Evolutionary conservation across 2,797 vertebrate genomes (phyloP).

Genomic region (Sebastes kiyomatsui): DNA sequence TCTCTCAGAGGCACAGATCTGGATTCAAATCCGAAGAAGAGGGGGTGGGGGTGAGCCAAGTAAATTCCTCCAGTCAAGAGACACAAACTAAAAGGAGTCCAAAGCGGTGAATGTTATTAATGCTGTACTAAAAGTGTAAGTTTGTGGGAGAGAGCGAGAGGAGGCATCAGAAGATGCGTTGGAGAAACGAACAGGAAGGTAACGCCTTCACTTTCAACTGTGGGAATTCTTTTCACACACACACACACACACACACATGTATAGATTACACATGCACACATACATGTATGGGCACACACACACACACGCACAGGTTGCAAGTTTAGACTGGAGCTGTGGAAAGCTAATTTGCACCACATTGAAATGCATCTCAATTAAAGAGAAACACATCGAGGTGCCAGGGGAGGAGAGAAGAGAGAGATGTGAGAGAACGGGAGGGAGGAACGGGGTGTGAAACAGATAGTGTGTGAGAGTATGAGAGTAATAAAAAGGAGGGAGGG

Average conservation of each 20-base stretch:
- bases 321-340: conserved; percentile 77
- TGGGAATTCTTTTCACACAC: conserved; percentile 61
- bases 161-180: conserved; percentile 41
- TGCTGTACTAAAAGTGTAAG: conserved; percentile 57
- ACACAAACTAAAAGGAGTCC: conserved; percentile 29
- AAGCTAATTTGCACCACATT: conserved; percentile 83
- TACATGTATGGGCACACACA: background rate
- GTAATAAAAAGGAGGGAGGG: conserved; percentile 43
- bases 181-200: conserved; percentile 55
- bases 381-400: conserved; percentile 81
- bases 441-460: conserved; percentile 74
- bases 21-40: conserved; percentile 47
- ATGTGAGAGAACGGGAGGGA: conserved; percentile 76
- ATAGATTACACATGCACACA: conserved; percentile 10
- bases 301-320: conserved; percentile 55
- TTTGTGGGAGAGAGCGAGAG: conserved; percentile 46
- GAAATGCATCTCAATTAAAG: conserved; percentile 84
- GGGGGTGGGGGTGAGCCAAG: background rate
- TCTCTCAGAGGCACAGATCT: conserved; percentile 55
- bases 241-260: background rate
- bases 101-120: conserved; percentile 36
- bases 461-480: conserved; percentile 75
- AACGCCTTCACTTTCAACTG: conserved; percentile 56
- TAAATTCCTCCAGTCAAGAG: conserved; percentile 48
- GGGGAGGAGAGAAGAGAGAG: conserved; percentile 75